Percentiles rank a stretch among this genome's conserved stretches.
Conservation (phyloP, 1,140 invertebrate genomes). For the Thaumetopoea pityocampa region DNA sequence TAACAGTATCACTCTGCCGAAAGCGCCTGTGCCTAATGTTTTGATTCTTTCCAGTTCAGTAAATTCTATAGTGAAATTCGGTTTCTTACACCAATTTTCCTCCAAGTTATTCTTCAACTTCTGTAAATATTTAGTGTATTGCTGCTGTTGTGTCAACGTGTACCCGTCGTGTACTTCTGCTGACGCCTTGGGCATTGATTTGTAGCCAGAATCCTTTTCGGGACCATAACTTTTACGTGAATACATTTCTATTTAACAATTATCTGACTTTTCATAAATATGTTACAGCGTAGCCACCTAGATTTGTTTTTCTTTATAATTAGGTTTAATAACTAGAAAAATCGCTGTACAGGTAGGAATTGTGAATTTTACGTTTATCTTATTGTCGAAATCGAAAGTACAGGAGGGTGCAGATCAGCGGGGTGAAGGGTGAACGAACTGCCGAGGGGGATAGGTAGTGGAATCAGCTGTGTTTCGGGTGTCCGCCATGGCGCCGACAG, state of each 20-base stretch:
- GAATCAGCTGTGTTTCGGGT: constrained; percentile 69
- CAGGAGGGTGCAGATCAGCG: constrained; percentile 29
- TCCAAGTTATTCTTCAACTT: constrained; percentile 59
- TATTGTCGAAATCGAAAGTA: constrained; percentile 47
- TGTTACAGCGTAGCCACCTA: constrained; percentile 21
- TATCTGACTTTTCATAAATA: constrained; percentile 13
- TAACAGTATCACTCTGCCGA: constrained; percentile 91
- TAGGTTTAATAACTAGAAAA: background rate
- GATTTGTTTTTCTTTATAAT: constrained; percentile 13
- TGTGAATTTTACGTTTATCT: constrained; percentile 25
- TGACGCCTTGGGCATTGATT: constrained; percentile 23
- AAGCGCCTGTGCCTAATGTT: constrained; percentile 91
- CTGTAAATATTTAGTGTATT: constrained; percentile 52
- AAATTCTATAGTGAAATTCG: constrained; percentile 35
- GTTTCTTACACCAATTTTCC: constrained; percentile 44
- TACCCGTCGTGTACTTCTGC: constrained; percentile 49
- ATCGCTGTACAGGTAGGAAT: constrained; percentile 20
- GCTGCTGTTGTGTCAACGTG: constrained; percentile 53
- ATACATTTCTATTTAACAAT: constrained; percentile 38
- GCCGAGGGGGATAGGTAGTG: constrained; percentile 42
- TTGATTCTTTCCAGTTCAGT: constrained; percentile 51
- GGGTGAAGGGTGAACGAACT: constrained; percentile 49
- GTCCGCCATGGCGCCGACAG: constrained; percentile 44
- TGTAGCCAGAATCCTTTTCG: constrained; percentile 33
- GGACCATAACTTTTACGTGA: constrained; percentile 31